phyloP scores from a whole-genome alignment of 2,888 invertebrate species.

The Fabriciana adippe region DNA sequence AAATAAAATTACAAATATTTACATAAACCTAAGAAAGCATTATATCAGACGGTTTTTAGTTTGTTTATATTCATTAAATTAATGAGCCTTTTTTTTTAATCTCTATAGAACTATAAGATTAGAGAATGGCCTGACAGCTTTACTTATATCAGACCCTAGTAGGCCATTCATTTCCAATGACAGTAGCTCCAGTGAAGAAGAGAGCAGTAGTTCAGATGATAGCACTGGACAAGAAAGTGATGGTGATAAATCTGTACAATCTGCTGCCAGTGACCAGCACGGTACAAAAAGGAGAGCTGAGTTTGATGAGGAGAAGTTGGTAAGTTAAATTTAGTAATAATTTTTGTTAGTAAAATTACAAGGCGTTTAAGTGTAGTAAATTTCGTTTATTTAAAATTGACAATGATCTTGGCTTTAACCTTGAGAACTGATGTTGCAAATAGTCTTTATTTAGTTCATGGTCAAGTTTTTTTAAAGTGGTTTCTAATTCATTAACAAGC shows the following conservation, averaged over 20 bases:
- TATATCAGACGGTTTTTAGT: too few species aligned
- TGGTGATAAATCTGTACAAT: slow-evolving; percentile 59
- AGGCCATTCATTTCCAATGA: slow-evolving; percentile 52
- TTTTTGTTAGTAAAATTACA: background rate
- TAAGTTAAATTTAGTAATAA: slow-evolving; percentile 46
- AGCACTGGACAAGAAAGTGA: slow-evolving; percentile 71
- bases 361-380: background rate
- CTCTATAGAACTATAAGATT: slow-evolving; percentile 83
- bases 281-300: slow-evolving; percentile 56
- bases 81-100: too few species aligned
- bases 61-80: too few species aligned
- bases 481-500: too few species aligned
- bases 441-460: slow-evolving; percentile 25
- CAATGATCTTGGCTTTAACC: slow-evolving; percentile 11
- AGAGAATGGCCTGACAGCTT: slow-evolving; percentile 87
- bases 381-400: background rate
- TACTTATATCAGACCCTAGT: slow-evolving; percentile 86
- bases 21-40: too few species aligned
- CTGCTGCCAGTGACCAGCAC: slow-evolving; percentile 65
- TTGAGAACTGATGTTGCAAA: slow-evolving; percentile 2
- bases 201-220: slow-evolving; percentile 60
- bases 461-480: slow-evolving; percentile 17
- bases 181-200: slow-evolving; percentile 62
- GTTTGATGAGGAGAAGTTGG: slow-evolving; percentile 76
- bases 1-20: too few species aligned